Conservation (phyloP, 30 jellyfish, hydroid and myxozoan genomes). For the Cassiopea andromeda region DNA sequence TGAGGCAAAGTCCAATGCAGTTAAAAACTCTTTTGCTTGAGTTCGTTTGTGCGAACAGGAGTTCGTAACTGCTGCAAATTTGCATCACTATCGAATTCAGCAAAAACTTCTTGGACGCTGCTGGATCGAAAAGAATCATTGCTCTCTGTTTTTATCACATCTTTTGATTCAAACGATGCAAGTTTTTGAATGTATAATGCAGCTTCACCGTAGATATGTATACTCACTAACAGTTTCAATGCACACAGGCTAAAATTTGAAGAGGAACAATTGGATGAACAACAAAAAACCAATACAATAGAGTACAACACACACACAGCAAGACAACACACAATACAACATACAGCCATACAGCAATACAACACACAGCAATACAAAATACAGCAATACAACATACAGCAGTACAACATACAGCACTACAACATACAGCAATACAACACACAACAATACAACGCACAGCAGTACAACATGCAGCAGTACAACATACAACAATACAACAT, state of each 20-base stretch:
- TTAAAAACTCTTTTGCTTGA: conserved; percentile 2
- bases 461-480: no score
- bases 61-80: conserved; percentile 4
- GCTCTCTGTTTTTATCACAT: not conserved
- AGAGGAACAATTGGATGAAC: not conserved
- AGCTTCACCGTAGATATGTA: conserved; percentile 87
- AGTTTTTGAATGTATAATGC: conserved; percentile 64
- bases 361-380: no score
- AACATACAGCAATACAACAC: no score
- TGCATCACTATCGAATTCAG: conserved; percentile 34
- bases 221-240: conserved; percentile 79
- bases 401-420: no score
- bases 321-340: no score
- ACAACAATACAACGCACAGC: no score
- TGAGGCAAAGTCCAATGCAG: not conserved
- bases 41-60: conserved; percentile 5
- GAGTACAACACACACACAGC: not conserved
- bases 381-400: no score
- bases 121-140: conserved; percentile 3
- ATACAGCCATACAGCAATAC: no score
- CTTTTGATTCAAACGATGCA: conserved; percentile 25
- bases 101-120: conserved; percentile 57
- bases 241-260: conserved; percentile 83
- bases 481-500: no score
- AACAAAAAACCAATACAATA: not conserved